Base-by-base conservation (phyloP, 2,888 invertebrate species). In the Athetis lepigone region DNA sequence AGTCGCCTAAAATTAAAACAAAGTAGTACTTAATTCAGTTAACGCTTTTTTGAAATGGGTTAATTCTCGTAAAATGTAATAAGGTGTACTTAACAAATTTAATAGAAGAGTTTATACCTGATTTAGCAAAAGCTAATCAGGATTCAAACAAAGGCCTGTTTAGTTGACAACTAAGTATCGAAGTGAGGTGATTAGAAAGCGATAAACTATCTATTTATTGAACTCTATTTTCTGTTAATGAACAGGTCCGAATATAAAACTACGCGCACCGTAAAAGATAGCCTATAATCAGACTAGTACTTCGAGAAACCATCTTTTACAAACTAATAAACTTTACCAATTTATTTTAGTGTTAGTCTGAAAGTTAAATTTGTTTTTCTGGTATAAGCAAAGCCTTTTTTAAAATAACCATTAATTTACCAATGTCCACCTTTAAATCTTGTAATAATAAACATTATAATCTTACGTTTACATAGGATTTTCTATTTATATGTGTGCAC, bases 1-100 rank as follows among this genome's bases (percentile, higher is more conserved):
- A 29, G 40, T 39, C 45, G 9, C 19, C 33, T 57, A 58, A 70
- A 70, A 57, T 64, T 66, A 43, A 66, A 59, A 51, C 54, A 37
- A 60, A 58, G 50, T 47, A 42, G 29, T 54, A 33, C 45, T 52
- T 61, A 69, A 61, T 61, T 52, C 52, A 25, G 69, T 29, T 52
- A 52, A 67, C 11, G 61, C 47, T 47, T 37, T 66, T 69, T 69
- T 42, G 40, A 37, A 67, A 67, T 69, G 61, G 69, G 61, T 37
- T 68, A 19, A 61, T 60, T 47, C 40, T 47, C 61, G 36, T 67
- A 47, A 67, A 67, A 69, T 23, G 46, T 69, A 47, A 69, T 46
- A 59, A 68, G 64, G 46, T 52, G 19, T 51, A 23, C 36, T 40
- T 68, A 51, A 36, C 33, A 60, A 51, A 39, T 67, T 67, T 51